These are phyloP conservation scores for Belgica antarctica DNA, from an alignment of 2,888 invertebrate species.

Conservation along the genomic window DNA sequence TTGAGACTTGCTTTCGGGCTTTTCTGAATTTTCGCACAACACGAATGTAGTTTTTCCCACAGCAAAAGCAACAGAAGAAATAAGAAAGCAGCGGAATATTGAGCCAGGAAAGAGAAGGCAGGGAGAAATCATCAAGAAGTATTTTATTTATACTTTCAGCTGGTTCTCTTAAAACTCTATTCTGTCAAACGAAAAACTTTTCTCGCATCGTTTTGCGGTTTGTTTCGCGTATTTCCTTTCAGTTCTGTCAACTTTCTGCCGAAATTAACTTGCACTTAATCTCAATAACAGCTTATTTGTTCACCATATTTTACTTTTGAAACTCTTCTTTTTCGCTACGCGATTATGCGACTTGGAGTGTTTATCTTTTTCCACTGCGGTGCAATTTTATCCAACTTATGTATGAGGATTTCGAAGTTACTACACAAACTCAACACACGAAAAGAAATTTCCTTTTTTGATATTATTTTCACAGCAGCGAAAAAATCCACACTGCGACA, in stretches of 20 bases:
- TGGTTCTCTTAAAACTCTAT: conserved; percentile 41
- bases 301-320: conserved; percentile 30
- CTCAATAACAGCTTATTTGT: background rate
- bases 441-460: conserved; percentile 25
- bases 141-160: conserved; percentile 41
- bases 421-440: conserved; percentile 33
- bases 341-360: background rate
- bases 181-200: conserved; percentile 26
- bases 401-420: conserved; percentile 8
- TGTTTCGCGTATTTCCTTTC: conserved; percentile 17
- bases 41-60: too few species aligned
- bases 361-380: conserved; percentile 24
- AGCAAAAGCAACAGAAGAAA: background rate
- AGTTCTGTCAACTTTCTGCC: background rate
- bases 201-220: conserved; percentile 14
- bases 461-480: background rate
- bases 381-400: conserved; percentile 17
- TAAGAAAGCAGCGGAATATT: background rate
- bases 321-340: background rate
- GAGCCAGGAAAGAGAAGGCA: background rate
- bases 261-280: background rate
- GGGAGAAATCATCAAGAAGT: conserved; percentile 17
- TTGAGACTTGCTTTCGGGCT: too few species aligned
- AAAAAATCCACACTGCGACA: conserved; percentile 27
- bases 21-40: too few species aligned